phyloP scores from a whole-genome alignment of 1,140 invertebrate species.

The Pseudomyrmex sp. region DNA sequence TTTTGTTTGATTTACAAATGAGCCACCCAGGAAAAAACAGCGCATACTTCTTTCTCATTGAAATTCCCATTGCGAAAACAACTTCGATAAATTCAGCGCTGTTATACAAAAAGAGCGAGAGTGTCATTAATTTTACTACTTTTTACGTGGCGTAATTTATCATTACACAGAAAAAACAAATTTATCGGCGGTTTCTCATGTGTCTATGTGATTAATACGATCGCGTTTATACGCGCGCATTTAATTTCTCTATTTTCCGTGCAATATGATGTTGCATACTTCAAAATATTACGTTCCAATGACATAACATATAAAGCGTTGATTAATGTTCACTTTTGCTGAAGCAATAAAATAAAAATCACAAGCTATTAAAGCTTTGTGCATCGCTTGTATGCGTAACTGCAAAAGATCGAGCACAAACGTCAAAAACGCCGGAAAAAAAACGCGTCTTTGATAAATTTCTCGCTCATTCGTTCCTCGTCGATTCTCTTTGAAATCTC shows the following conservation, averaged over 20 bases:
- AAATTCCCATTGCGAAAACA: conserved; percentile 24
- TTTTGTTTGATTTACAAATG: conserved; percentile 65
- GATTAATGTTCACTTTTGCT: background rate
- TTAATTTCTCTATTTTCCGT: background rate
- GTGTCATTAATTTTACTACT: conserved; percentile 28
- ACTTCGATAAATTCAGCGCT: conserved; percentile 29
- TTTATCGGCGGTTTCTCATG: background rate
- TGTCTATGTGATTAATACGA: background rate
- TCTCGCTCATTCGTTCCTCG: conserved; percentile 13
- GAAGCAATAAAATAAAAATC: background rate
- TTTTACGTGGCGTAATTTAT: conserved; percentile 28
- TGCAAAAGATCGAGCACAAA: conserved; percentile 18
- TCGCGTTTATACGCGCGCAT: background rate
- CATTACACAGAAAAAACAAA: background rate
- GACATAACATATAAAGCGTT: conserved; percentile 3
- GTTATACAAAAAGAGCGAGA: background rate
- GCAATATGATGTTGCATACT: background rate
- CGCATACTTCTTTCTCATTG: conserved; percentile 2
- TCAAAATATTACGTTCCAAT: background rate
- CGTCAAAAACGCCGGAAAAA: background rate
- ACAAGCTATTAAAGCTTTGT: too few species aligned
- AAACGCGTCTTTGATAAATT: conserved; percentile 38
- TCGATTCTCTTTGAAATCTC: conserved; percentile 38
- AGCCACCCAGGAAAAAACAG: background rate
- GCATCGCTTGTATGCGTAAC: too few species aligned